Evolutionary conservation across 2,797 vertebrate species (phyloP).

Genomic region (Danio aesculapii): DNA sequence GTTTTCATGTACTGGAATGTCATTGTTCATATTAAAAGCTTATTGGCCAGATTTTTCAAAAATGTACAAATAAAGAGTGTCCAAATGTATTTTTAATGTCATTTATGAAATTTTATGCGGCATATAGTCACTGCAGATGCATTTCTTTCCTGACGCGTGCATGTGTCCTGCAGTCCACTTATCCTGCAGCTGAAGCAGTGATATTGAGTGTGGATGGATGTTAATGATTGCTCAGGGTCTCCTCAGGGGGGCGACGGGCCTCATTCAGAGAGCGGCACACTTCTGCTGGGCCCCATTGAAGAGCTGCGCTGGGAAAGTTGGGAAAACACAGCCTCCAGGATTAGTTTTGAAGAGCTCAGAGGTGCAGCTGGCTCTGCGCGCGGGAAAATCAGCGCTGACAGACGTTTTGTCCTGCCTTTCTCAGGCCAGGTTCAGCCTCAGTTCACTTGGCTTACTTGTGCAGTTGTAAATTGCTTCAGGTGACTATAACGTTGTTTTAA

Average conservation of each 20-base stretch:
- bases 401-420: conserved; percentile 32
- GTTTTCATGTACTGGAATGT: neutral
- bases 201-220: neutral
- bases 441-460: conserved; percentile 34
- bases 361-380: conserved; percentile 67
- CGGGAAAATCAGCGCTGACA: conserved; percentile 62
- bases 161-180: too few species aligned
- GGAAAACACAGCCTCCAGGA: conserved; percentile 66
- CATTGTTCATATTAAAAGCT: neutral
- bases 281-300: conserved; percentile 81
- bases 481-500: conserved; percentile 24
- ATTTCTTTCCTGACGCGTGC: too few species aligned
- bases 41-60: too few species aligned
- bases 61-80: too few species aligned
- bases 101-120: too few species aligned
- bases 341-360: conserved; percentile 62
- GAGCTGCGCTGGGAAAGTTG: conserved; percentile 80
- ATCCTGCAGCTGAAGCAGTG: neutral
- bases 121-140: too few species aligned
- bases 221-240: conserved; percentile 75
- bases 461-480: neutral
- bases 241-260: conserved; percentile 73
- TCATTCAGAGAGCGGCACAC: conserved; percentile 80
- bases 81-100: too few species aligned
- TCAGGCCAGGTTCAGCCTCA: conserved; percentile 15